phyloP scores from a whole-genome alignment of 30 jellyfish, hydroid and myxozoan species.

The Mastigias papua region DNA sequence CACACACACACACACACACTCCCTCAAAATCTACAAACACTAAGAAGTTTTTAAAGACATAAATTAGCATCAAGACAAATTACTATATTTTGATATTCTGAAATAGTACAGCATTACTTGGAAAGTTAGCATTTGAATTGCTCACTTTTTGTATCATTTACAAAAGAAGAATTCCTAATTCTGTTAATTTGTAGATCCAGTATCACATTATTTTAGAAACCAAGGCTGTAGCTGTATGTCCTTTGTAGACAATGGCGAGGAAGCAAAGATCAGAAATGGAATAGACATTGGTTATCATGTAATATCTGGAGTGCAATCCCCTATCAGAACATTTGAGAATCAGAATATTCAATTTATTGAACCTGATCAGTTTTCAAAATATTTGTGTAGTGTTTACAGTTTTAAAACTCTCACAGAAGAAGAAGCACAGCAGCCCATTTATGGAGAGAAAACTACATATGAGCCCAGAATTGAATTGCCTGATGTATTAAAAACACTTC shows the following conservation, averaged over 20 bases:
- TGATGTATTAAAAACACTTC: conserved; percentile 13
- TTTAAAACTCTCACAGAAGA: conserved; percentile 37
- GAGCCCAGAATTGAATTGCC: conserved; percentile 14
- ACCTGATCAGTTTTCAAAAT: conserved; percentile 17
- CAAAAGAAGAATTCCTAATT: too few relatives aligned
- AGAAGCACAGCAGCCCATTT: conserved; percentile 17
- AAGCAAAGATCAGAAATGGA: background rate
- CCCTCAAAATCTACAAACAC: too few relatives aligned
- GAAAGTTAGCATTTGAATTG: too few relatives aligned
- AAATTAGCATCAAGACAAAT: too few relatives aligned
- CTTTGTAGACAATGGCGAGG: background rate
- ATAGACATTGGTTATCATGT: background rate
- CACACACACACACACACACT: too few relatives aligned
- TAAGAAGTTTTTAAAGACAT: too few relatives aligned
- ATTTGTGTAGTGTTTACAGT: conserved; percentile 27
- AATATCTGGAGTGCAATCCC: background rate
- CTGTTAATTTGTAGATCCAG: too few relatives aligned
- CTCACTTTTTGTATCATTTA: too few relatives aligned
- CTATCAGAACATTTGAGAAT: background rate
- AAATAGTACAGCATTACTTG: too few relatives aligned
- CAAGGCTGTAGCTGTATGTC: too few relatives aligned
- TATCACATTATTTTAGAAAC: too few relatives aligned
- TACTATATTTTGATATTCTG: too few relatives aligned
- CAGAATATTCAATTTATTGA: conserved; percentile 10
- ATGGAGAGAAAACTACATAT: conserved; percentile 16